Evolutionary conservation across 2,797 vertebrate genomes (phyloP).

Genomic region (Eleutherodactylus coqui): DNA sequence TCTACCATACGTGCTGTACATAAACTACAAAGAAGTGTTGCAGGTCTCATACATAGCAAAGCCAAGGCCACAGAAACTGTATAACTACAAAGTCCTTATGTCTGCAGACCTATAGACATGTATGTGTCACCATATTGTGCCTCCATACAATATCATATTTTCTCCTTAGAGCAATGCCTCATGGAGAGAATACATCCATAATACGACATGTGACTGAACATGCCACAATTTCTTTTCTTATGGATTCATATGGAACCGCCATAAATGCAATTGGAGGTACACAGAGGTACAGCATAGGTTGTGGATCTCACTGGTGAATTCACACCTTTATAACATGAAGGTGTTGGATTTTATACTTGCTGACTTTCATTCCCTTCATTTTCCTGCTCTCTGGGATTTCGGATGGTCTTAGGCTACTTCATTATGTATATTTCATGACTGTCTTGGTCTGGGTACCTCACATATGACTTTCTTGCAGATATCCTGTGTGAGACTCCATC

Average conservation of each 20-base stretch:
- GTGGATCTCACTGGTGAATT: too few species aligned
- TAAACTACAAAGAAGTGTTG: not conserved
- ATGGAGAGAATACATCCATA: too few species aligned
- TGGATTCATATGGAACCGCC: too few species aligned
- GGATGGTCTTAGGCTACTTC: too few species aligned
- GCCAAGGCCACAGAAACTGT: not conserved
- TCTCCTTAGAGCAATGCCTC: too few species aligned
- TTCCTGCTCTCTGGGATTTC: not conserved
- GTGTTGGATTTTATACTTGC: not conserved
- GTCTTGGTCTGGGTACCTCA: not conserved
- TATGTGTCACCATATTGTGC: too few species aligned
- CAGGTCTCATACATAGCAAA: not conserved
- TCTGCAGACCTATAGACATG: not conserved
- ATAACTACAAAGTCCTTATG: not conserved
- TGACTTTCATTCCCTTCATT: too few species aligned
- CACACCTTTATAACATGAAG: too few species aligned
- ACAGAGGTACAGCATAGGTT: not conserved
- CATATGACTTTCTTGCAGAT: conserved; percentile 68
- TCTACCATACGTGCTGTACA: not conserved
- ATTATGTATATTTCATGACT: not conserved
- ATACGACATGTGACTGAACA: too few species aligned
- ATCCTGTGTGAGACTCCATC: conserved; percentile 71
- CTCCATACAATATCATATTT: too few species aligned
- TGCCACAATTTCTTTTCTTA: too few species aligned
- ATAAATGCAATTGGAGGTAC: too few species aligned